Conservation (phyloP, 2,797 vertebrate species). For the Lycodopsis pacificus region DNA sequence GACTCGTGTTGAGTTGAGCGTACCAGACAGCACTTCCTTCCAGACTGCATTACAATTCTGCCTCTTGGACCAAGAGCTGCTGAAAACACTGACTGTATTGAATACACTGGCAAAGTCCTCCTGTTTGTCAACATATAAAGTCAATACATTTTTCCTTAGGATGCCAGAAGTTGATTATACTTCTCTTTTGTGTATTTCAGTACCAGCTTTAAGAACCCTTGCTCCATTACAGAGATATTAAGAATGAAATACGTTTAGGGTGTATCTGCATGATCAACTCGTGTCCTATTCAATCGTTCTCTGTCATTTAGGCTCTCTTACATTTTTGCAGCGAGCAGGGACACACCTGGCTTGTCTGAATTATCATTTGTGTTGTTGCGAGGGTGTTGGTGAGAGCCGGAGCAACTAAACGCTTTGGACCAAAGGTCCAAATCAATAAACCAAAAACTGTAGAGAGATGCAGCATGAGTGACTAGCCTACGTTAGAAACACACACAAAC, state of each 20-base stretch:
- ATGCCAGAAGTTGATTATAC: conserved; percentile 7
- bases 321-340: not conserved
- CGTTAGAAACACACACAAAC: not conserved
- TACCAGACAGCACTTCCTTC: not conserved
- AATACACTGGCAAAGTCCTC: not conserved
- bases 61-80: not conserved
- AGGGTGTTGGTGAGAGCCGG: conserved; percentile 7
- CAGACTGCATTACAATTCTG: conserved; percentile 1
- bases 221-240: not conserved
- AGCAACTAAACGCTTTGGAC: conserved; percentile 25
- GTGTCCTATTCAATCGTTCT: conserved; percentile 29
- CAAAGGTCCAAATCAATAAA: conserved; percentile 21
- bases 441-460: conserved; percentile 11
- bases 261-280: conserved; percentile 21
- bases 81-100: conserved; percentile 1
- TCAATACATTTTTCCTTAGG: not conserved
- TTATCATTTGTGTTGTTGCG: conserved; percentile 12
- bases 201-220: not conserved
- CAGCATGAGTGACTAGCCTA: not conserved
- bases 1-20: conserved; percentile 7
- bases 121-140: not conserved
- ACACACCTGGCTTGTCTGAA: conserved; percentile 19
- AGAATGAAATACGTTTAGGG: not conserved
- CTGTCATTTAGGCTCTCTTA: conserved; percentile 36
- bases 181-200: conserved; percentile 2